Evolutionary conservation across 1,140 invertebrate species (phyloP), one percentile per base, ranked within the genome.

Genomic region (Meteorus sp.): DNA sequence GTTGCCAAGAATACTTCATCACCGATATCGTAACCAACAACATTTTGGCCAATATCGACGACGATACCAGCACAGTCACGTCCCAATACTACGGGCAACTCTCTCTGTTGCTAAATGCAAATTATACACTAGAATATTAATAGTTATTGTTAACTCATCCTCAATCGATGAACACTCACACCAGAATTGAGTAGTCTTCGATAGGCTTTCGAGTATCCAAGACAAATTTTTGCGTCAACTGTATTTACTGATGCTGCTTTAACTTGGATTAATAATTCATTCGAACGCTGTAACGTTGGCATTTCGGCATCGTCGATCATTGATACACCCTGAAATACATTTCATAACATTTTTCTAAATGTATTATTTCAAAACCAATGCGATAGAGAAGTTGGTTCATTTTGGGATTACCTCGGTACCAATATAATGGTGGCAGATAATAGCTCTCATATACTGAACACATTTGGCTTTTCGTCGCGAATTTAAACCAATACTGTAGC

Each of bases 61-160:
- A 90, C 82, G 39, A 88, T 69, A 17, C 88, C 89, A 4, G 86
- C 77, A 67, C 87, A 89, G 73, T 89, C 87, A 65, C 89, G 79
- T 2, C 89, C 89, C 3, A 89, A 70, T 50, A 85, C 82, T 45
- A 89, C 76, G 11, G 88, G 87, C 52, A 86, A 75, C 59, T 83
- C 83, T 52, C 74, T 75, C 35, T 78, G 69, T 50, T 75, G 78
- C 82, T 85, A 59, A 58, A 77, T 74, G 57, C 9, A 64, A 53
- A 23, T 51, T 61, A 53, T 47, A 44, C 31, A 52, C 39, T 44
- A 20, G 11, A 9, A 53, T 43, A 48, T 51, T 56, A 45, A 44
- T 43, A 8, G 20, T 11, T 41, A 41, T 41, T 47, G 9, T 22
- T 19, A 35, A 47, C 45, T 8, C 33, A 39, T 45, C 13, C 11